Evolutionary conservation across 2,113 vertebrate species (phyloP), one percentile per base, ranked within the genome.

Genomic region (Eulemur rufifrons): DNA sequence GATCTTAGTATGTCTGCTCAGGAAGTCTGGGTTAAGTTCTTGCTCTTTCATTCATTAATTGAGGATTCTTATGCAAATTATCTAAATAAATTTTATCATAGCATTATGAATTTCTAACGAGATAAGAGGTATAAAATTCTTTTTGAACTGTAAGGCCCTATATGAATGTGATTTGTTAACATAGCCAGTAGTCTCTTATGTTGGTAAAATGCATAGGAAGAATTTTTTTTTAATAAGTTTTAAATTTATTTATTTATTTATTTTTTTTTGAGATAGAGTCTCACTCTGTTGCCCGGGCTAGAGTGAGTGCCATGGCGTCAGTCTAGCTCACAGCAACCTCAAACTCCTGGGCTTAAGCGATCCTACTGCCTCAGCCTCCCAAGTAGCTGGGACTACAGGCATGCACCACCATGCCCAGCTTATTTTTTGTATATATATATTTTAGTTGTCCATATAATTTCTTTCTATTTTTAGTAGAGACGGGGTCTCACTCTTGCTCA

Each of bases 81-180:
- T 34, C 63, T 91, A 73, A 63, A 20, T 59, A 83, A 54, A 63
- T 64, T 94, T 11, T 2, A 10, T 77, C 21, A 81, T 74, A 64
- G 27, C n/a, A 14, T 81, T 96, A 42, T 82, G 11, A 87, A 94
- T 95, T 91, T 87, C 37, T 91, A 64, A 73, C 89, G 68, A 63
- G 4, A 45, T 80, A 64, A 39, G 21, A 14, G 6, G 32, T 59
- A 9, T 20, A 82, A 81, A 92, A 83, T 78, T 17, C 1, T 73
- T 76, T 96, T 78, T 50, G 73, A 92, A 61, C 39, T 89, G 5
- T 86, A 76, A 88, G 32, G 6, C 9, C 42, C 10, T n/a, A 32
- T 59, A 37, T 37, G 27, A 86, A 59, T 91, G 25, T 83, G 10
- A 80, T 61, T 84, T 88, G 66, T 71, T 91, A 78, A 39, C 50